Conservation (phyloP, 2,113 vertebrate species). For the Gallinago paraguaiae region DNA sequence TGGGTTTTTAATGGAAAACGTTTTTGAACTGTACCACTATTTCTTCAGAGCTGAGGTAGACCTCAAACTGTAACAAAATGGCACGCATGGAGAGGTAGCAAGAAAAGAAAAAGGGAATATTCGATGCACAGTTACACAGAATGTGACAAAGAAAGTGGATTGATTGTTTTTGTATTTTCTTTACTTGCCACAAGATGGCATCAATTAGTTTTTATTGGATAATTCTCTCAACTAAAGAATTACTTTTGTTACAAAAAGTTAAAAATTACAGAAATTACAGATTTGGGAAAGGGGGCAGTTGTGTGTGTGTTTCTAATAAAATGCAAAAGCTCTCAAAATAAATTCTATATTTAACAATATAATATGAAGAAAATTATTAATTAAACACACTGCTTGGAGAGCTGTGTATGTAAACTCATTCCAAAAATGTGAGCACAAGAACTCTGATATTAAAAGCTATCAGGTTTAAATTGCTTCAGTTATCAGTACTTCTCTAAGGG, state of each 20-base stretch:
- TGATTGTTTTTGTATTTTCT: not conserved
- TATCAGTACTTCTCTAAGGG: not conserved
- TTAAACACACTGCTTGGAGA: not conserved
- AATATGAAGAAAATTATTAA: not conserved
- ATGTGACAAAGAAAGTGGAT: rapidly evolving
- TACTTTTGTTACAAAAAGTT: not conserved
- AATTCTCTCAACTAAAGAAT: not conserved
- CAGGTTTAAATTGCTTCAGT: not conserved
- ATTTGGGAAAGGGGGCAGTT: not conserved
- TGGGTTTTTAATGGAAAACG: not conserved
- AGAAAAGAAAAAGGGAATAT: not conserved
- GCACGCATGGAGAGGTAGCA: not conserved
- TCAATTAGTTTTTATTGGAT: slow-evolving; percentile 33
- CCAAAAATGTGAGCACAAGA: not conserved
- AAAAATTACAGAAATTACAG: no score
- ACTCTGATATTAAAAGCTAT: not conserved
- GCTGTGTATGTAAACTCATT: not conserved
- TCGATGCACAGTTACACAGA: not conserved
- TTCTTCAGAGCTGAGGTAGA: not conserved
- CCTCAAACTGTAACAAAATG: not conserved
- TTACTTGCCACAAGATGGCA: slow-evolving; percentile 69
- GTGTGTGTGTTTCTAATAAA: not conserved
- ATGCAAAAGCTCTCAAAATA: not conserved
- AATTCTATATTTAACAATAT: not conserved
- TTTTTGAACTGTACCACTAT: not conserved